These are phyloP conservation scores for Agelaius tricolor DNA, from an alignment of 2,113 vertebrate genomes.

Conservation along the genomic window DNA sequence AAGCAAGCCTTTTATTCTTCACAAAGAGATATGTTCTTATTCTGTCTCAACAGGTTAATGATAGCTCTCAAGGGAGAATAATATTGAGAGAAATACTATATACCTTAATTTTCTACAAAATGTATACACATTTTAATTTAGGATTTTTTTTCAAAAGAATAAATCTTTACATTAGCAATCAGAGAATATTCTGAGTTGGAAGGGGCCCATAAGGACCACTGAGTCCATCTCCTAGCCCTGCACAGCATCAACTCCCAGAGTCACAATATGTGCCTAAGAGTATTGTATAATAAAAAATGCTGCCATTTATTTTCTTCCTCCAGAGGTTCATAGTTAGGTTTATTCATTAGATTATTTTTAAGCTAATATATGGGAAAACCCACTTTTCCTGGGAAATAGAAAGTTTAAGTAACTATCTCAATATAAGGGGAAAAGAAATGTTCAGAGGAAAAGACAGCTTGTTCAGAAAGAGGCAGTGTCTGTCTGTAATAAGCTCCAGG, in stretches of 20 bases:
- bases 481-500: background rate
- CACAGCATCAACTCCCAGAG: background rate
- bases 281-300: background rate
- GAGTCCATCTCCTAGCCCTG: accelerated
- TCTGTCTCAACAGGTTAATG: background rate
- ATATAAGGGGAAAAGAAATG: background rate
- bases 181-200: background rate
- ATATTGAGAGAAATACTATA: background rate
- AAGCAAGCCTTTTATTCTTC: background rate
- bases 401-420: background rate
- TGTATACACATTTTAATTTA: background rate
- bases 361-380: background rate
- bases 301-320: background rate
- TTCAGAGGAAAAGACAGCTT: background rate
- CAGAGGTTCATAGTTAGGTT: background rate
- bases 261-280: background rate
- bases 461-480: background rate
- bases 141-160: background rate
- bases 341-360: background rate
- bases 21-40: background rate
- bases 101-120: background rate
- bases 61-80: background rate
- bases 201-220: background rate
- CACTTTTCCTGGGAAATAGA: background rate
- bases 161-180: background rate